Conservation (phyloP, 1,140 invertebrate species). For the Cataglyphis hispanica region DNA sequence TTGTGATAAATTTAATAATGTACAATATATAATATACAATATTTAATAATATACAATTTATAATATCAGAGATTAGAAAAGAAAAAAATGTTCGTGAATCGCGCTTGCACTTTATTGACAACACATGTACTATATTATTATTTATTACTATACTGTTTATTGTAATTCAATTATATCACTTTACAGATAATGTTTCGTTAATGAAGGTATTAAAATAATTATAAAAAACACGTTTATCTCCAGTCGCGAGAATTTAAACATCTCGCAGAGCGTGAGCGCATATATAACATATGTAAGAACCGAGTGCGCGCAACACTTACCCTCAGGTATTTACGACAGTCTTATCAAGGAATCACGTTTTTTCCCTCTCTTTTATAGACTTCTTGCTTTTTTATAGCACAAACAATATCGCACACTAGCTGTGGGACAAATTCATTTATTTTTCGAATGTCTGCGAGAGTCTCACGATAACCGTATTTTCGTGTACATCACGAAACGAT, state of each 20-base stretch:
- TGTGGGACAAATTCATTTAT: conserved; percentile 36
- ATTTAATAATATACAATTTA: background rate
- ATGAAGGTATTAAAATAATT: background rate
- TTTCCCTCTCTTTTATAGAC: conserved; percentile 2
- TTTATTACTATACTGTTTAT: background rate
- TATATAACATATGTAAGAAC: background rate
- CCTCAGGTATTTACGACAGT: conserved; percentile 7
- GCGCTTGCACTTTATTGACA: background rate
- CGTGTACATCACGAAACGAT: background rate
- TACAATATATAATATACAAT: too few species aligned
- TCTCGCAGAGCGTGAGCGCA: background rate
- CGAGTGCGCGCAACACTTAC: background rate
- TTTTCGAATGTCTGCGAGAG: conserved; percentile 33
- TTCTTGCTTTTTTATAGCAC: background rate
- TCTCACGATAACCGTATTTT: background rate
- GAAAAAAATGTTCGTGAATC: background rate
- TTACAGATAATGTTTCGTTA: background rate
- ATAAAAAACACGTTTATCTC: background rate
- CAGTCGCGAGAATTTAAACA: background rate
- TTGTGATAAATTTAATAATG: background rate
- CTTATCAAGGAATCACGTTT: too few species aligned
- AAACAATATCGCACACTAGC: conserved; percentile 25
- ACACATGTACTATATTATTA: background rate
- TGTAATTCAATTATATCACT: background rate
- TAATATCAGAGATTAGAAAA: background rate